Conservation (phyloP, 2,888 invertebrate genomes). For the Rhamphomyia laevipes region DNA sequence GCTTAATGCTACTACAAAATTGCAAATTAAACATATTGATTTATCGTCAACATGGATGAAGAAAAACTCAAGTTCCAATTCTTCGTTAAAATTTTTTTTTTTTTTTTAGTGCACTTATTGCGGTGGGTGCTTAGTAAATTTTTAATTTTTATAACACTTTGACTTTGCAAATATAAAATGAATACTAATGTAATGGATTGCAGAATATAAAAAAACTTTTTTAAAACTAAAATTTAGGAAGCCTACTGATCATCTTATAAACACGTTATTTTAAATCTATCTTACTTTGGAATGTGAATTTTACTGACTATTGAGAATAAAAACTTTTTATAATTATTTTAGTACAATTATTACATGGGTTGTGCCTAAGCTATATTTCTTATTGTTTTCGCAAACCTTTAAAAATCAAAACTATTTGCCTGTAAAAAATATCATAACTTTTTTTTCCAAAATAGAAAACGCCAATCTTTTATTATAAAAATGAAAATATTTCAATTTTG, state of each 20-base stretch:
- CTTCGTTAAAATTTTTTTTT: not conserved
- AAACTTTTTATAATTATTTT: not conserved
- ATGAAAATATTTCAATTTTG: not conserved
- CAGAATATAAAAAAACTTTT: not conserved
- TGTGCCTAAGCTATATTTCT: not conserved
- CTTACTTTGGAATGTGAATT: not conserved
- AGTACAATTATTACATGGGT: not conserved
- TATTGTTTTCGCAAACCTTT: not conserved
- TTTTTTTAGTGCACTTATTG: not conserved
- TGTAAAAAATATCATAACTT: not conserved
- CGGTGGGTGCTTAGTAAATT: not conserved
- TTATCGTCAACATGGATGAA: not conserved
- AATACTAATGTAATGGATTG: not conserved
- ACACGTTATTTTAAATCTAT: not conserved
- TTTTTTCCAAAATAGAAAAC: not conserved
- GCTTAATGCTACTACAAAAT: not conserved
- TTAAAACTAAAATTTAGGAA: not conserved
- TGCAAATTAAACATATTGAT: not conserved
- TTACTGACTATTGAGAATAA: not conserved
- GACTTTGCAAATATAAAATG: not conserved
- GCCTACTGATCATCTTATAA: not conserved
- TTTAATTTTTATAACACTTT: not conserved
- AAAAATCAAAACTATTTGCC: not conserved
- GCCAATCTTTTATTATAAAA: not conserved
- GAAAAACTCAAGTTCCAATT: not conserved